phyloP scores from a whole-genome alignment of 2,888 invertebrate species.

The Crioceris asparagi region DNA sequence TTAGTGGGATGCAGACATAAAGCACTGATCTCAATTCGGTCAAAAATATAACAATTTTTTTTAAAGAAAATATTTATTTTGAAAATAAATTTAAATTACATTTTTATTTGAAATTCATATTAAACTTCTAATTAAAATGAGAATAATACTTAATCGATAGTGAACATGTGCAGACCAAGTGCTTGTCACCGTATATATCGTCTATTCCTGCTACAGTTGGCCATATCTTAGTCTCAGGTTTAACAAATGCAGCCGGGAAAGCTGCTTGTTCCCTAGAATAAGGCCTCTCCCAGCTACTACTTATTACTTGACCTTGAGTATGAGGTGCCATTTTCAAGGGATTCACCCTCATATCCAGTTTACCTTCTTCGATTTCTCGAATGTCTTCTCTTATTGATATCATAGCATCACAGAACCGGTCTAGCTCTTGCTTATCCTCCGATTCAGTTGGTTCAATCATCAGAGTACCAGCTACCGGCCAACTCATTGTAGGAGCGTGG shows the following conservation, averaged over 20 bases:
- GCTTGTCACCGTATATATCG: constrained; percentile 96
- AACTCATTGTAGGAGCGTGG: constrained; percentile 98
- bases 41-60: too few relatives aligned
- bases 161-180: constrained; percentile 91
- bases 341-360: constrained; percentile 72
- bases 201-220: constrained; percentile 96
- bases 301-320: constrained; percentile 78
- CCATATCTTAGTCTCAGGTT: constrained; percentile 89
- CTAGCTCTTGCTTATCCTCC: constrained; percentile 90
- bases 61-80: too few relatives aligned
- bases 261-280: constrained; percentile 89
- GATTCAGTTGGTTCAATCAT: constrained; percentile 99
- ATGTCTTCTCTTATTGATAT: constrained; percentile 91
- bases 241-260: constrained; percentile 84
- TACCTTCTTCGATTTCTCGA: constrained; percentile 79
- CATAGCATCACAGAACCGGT: constrained; percentile 91
- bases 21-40: too few relatives aligned
- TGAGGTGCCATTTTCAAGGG: constrained; percentile 95
- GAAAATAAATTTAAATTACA: too few relatives aligned
- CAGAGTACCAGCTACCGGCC: constrained; percentile 93
- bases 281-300: constrained; percentile 82
- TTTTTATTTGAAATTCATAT: too few relatives aligned
- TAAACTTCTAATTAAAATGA: too few relatives aligned
- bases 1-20: too few relatives aligned
- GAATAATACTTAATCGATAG: too few relatives aligned